These are phyloP conservation scores for Eretmocerus hayati DNA, from an alignment of 2,888 invertebrate species.

Conservation along the genomic window DNA sequence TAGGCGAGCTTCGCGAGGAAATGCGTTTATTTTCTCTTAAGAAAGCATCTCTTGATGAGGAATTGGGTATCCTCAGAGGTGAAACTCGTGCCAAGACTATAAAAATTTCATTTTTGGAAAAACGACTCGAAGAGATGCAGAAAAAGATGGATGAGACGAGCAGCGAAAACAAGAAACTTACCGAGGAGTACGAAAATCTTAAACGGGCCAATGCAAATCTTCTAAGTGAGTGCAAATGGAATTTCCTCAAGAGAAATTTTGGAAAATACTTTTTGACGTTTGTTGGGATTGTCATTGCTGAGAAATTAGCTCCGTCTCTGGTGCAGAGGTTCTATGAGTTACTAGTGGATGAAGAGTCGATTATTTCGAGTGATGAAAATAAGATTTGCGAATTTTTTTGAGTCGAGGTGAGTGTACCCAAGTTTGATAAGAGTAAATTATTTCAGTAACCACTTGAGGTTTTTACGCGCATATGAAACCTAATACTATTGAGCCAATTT, in stretches of 20 bases:
- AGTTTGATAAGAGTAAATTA: too few relatives aligned
- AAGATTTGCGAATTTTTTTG: neutral
- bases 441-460: too few relatives aligned
- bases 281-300: neutral
- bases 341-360: neutral
- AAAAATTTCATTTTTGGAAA: constrained; percentile 72
- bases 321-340: neutral
- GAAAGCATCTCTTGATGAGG: constrained; percentile 85
- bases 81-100: constrained; percentile 72
- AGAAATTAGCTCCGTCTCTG: neutral
- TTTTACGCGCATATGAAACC: too few relatives aligned
- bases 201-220: too few relatives aligned
- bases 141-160: neutral
- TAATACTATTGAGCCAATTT: too few relatives aligned
- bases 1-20: constrained; percentile 85
- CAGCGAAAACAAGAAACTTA: neutral
- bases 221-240: neutral
- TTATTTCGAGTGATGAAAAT: neutral
- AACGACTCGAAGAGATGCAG: constrained; percentile 52
- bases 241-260: neutral
- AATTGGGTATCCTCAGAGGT: too few relatives aligned
- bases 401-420: too few relatives aligned
- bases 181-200: neutral
- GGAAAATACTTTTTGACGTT: too few relatives aligned
- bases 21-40: constrained; percentile 85